Conservation (phyloP, 2,888 invertebrate genomes). For the Elgonia sp. region DNA sequence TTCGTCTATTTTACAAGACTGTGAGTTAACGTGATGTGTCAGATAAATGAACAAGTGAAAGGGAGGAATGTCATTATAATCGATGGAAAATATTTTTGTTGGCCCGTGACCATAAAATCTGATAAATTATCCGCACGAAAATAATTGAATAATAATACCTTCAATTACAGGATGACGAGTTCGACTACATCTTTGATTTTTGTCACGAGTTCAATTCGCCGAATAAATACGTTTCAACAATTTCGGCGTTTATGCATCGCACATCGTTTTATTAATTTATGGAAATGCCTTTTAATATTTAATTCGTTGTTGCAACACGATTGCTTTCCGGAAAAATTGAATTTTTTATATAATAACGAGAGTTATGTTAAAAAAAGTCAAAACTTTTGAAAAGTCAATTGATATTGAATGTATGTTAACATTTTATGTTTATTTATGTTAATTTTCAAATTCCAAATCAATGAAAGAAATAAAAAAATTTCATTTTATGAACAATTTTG, state of each 20-base stretch:
- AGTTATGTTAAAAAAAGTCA: too few species aligned
- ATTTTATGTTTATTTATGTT: too few species aligned
- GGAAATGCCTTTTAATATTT: neutral
- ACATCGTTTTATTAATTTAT: conserved; percentile 9
- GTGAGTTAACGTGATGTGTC: conserved; percentile 66
- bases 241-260: neutral
- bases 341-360: too few species aligned
- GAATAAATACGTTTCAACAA: conserved; percentile 50
- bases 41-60: conserved; percentile 74
- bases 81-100: conserved; percentile 60
- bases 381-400: too few species aligned
- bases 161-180: conserved; percentile 43
- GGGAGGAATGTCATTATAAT: conserved; percentile 69
- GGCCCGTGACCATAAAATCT: conserved; percentile 49
- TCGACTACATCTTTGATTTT: conserved; percentile 41
- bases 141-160: conserved; percentile 55
- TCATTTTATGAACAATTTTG: too few species aligned
- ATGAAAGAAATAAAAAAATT: too few species aligned
- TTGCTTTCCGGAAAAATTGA: too few species aligned
- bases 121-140: conserved; percentile 62
- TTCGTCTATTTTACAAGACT: conserved; percentile 69
- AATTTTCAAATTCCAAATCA: too few species aligned
- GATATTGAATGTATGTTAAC: too few species aligned
- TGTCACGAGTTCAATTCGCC: conserved; percentile 34
- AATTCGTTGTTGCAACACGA: too few species aligned